Conservation (phyloP, 2,888 invertebrate species). For the Ametastegia equiseti region DNA sequence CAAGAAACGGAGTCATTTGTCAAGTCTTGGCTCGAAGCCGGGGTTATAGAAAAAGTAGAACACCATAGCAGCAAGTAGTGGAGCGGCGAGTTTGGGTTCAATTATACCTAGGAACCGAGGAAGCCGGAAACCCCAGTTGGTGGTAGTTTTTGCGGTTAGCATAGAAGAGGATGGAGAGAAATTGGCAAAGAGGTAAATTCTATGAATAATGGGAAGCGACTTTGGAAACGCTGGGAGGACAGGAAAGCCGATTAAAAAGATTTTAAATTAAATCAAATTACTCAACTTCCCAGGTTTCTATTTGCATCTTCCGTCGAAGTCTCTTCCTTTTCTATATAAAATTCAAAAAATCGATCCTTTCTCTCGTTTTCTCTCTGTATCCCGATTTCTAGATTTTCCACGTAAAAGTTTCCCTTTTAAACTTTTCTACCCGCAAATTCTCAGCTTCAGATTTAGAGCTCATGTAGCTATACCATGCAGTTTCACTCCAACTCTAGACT, state of each 20-base stretch:
- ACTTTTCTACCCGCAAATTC: too few species aligned
- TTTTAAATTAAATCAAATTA: constrained; percentile 17
- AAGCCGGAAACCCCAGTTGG: neutral
- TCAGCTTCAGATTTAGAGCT: too few species aligned
- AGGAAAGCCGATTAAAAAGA: constrained; percentile 15
- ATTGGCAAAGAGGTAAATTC: neutral
- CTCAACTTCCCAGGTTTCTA: neutral
- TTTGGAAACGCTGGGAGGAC: neutral
- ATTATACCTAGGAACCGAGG: neutral
- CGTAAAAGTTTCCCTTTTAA: too few species aligned
- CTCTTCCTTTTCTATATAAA: neutral
- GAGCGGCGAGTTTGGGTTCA: neutral
- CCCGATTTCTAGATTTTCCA: neutral
- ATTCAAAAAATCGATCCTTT: too few species aligned
- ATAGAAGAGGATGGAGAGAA: neutral
- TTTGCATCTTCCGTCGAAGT: neutral
- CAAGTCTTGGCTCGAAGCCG: neutral
- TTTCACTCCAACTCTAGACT: too few species aligned
- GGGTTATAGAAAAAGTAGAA: neutral
- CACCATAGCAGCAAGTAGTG: neutral
- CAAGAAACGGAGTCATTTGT: neutral
- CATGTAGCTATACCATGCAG: too few species aligned
- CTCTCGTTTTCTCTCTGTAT: neutral
- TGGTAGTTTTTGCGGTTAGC: neutral
- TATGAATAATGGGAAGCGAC: constrained; percentile 21